phyloP scores from a whole-genome alignment of 2,797 vertebrate genomes.

The Lateolabrax maculatus region DNA sequence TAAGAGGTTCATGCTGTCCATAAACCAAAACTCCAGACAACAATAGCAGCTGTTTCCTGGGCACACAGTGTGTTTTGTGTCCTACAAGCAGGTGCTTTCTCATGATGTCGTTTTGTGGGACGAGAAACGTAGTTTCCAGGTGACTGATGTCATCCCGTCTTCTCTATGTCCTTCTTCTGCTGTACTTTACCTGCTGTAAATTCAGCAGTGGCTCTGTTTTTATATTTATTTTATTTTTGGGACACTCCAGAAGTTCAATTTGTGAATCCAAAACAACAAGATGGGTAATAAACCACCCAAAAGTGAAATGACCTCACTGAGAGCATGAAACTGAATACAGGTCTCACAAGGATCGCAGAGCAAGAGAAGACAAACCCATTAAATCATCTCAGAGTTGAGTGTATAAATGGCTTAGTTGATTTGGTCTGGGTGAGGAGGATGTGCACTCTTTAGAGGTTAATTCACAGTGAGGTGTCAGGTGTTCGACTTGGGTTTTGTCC shows the following conservation, averaged over 20 bases:
- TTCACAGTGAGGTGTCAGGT: conserved; percentile 76
- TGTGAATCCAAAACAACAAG: neutral
- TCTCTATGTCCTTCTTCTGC: neutral
- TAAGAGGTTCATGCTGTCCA: conserved; percentile 74
- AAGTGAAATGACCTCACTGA: neutral
- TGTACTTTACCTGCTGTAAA: conserved; percentile 3
- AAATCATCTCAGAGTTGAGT: conserved; percentile 29
- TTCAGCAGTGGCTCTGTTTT: neutral
- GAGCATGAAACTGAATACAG: neutral
- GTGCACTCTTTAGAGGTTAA: conserved; percentile 61
- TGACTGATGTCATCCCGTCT: conserved; percentile 16
- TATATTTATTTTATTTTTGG: neutral
- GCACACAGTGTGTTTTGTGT: conserved; percentile 60
- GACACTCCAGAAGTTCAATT: neutral
- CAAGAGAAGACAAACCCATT: neutral
- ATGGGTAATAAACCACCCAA: neutral
- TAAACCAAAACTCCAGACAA: conserved; percentile 79
- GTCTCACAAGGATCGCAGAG: conserved; percentile 1
- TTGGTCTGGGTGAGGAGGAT: conserved; percentile 57
- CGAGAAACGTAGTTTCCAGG: conserved; percentile 41
- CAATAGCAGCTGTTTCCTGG: conserved; percentile 81
- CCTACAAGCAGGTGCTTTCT: conserved; percentile 70
- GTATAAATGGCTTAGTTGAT: conserved; percentile 65
- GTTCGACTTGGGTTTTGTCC: conserved; percentile 53
- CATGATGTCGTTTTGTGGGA: conserved; percentile 62